These are phyloP conservation scores for Malacoraja senta DNA, from an alignment of 2,797 vertebrate species.

Conservation along the genomic window DNA sequence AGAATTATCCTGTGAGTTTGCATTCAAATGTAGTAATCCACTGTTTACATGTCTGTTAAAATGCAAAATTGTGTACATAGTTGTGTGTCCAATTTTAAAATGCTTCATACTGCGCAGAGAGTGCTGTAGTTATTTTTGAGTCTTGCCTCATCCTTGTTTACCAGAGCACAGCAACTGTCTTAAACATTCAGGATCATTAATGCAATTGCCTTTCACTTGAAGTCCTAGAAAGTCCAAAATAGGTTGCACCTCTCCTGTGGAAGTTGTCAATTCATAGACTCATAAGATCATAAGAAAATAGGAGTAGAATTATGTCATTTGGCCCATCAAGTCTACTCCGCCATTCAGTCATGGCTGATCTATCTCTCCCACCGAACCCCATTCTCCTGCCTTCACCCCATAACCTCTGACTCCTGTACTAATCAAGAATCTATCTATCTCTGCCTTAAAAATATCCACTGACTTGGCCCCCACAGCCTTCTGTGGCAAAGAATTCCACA, in stretches of 20 bases:
- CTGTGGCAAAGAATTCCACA: too few relatives aligned
- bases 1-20: neutral
- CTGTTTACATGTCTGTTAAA: neutral
- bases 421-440: too few relatives aligned
- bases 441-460: too few relatives aligned
- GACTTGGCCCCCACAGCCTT: too few relatives aligned
- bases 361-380: too few relatives aligned
- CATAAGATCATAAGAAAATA: neutral
- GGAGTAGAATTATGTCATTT: too few relatives aligned
- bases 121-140: neutral
- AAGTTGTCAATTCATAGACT: neutral
- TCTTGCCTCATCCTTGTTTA: neutral
- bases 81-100: neutral
- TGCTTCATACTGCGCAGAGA: neutral
- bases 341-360: too few relatives aligned
- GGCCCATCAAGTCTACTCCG: too few relatives aligned
- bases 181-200: constrained; percentile 26
- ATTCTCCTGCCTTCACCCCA: too few relatives aligned
- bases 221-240: neutral
- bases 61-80: neutral
- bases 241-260: constrained; percentile 25
- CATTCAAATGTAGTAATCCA: neutral
- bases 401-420: too few relatives aligned
- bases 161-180: neutral
- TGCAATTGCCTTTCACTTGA: neutral